Evolutionary conservation across 1,140 invertebrate genomes (phyloP), one percentile per base, ranked within the genome.

Genomic region (Formica exsecta): DNA sequence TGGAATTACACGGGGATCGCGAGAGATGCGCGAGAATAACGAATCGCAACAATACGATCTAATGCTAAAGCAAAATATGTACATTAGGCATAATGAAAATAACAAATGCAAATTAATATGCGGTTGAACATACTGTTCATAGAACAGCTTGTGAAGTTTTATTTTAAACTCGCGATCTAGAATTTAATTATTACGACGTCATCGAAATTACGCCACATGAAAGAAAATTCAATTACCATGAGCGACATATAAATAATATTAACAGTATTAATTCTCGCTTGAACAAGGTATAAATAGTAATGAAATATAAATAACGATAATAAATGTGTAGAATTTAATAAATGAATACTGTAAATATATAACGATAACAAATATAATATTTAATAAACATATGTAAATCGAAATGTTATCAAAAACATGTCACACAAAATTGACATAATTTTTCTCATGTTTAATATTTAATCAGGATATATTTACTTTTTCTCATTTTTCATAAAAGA

Each of bases 11-110:
- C 38, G 38, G 61, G 54, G 25, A 22, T 59, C 36, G 38, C 25
- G 38, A 25, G 54, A 36, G 19, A 32, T 13, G n/a, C 68, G 22
- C n/a, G 25, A 54, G 41, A 71, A 74, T 83, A 81, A 81, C 38
- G 38, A 74, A n/a, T 74, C 54, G n/a, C 71, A 41, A 74, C 68
- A 83, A 73, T 83, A 61, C 44, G 41, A 48, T 62, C 38, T 73
- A 74, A 74, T 59, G 48, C 54, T 81, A 71, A 48, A 51, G 32
- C 44, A 16, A 32, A 32, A 51, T 38, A 73, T 51, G 29, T 36
- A 62, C 9, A 44, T 73, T 38, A 32, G 25, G 9, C 25, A 32
- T 36, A 83, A 62, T 62, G 44, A 36, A 19, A 36, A 36, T 38
- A 73, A 73, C 38, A 36, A 73, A 61, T 29, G 25, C 25, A 74